Evolutionary conservation across 2,888 invertebrate species (phyloP), one percentile per base, ranked within the genome.

Genomic region (Platynereis dumerilii): DNA sequence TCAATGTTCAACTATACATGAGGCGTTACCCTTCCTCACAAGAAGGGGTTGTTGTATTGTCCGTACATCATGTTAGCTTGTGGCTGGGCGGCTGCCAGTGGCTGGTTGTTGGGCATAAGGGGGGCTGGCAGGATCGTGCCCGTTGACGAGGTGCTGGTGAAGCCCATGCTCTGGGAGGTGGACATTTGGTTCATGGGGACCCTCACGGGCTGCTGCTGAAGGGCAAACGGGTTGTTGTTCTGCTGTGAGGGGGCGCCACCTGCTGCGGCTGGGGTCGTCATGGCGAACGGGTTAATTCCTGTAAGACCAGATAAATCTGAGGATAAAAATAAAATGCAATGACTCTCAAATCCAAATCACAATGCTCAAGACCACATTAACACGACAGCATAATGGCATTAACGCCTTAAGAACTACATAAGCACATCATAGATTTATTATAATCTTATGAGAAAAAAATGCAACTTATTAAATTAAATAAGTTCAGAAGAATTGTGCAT

Each of bases 161-260:
- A 67, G 52, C 67, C 65, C 61, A 61, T 67, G n/a, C 60, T 60
- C 2, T 58, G 22, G 1, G 66, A 64, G 1, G 58, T 64, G 48
- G 55, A 58, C 69, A 81, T 72, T 70, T 80, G 79, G 63, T 75
- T 78, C 68, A 82, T 73, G 27, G 80, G 79, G 28, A 80, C 76
- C 58, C 79, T 69, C 27, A 67, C 68, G 7, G 34, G 34, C 34
- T 34, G 34, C 34, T 34, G 34, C 22, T 77, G 76, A 57, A 74
- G 74, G 59, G 77, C 78, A 72, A 81, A 81, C 17, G 81, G 81
- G 72, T 81, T 80, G 22, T 17, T 26, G 27, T 48, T 24, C 20
- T 29, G 52, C 2, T 48, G 39, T n/a, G 48, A 29, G 20, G 61
- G 34, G 3, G 57, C 1, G 1, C 29, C 58, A n/a, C 48, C 28